These are phyloP conservation scores for Petromus typicus DNA, from an alignment of 2,113 vertebrate genomes.

Conservation along the genomic window DNA sequence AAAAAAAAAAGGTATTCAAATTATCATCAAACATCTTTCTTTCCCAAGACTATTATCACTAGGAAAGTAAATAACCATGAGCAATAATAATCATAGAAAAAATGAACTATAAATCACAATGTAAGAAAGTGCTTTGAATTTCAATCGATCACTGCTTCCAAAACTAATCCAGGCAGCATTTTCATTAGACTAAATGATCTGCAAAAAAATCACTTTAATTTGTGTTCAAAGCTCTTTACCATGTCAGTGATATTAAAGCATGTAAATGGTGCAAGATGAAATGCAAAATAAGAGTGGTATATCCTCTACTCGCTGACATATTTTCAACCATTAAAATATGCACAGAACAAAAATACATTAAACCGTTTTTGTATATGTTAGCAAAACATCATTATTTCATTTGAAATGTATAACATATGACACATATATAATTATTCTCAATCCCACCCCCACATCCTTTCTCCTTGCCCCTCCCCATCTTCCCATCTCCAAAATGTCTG, in stretches of 20 bases:
- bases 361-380: background rate
- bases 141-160: background rate
- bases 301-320: background rate
- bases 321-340: background rate
- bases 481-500: background rate
- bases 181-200: constrained; percentile 59
- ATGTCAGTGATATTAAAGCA: background rate
- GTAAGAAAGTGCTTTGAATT: constrained; percentile 65
- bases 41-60: constrained; percentile 61
- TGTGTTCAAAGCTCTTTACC: background rate
- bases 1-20: constrained; percentile 70
- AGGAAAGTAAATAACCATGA: constrained; percentile 70
- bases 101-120: constrained; percentile 72
- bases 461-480: background rate
- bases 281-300: background rate
- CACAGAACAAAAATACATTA: background rate
- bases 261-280: constrained; percentile 23
- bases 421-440: background rate
- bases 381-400: background rate
- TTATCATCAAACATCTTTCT: constrained; percentile 78
- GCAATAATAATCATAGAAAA: constrained; percentile 44
- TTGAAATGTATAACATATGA: background rate
- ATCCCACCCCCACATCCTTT: background rate
- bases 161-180: constrained; percentile 42
- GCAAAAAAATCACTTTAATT: constrained; percentile 29